Evolutionary conservation across 2,797 vertebrate species (phyloP).

Genomic region (Mus spretus): DNA sequence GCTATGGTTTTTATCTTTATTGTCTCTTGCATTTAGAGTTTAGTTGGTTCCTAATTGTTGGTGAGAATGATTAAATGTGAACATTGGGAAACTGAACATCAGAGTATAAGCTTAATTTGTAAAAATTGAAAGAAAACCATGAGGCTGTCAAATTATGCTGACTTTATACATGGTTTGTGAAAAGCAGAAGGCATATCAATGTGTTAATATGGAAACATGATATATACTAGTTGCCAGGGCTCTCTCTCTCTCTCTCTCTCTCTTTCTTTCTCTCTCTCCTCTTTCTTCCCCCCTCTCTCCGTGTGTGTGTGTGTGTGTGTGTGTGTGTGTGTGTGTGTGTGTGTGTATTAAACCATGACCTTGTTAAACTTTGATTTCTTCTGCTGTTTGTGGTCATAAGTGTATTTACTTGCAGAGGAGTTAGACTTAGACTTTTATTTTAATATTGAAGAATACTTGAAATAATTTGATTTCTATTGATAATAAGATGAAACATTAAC

Average conservation of each 20-base stretch:
- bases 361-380: slow-evolving; percentile 42
- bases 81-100: slow-evolving; percentile 38
- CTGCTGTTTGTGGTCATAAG: background rate
- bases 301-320: background rate
- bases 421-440: slow-evolving; percentile 42
- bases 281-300: background rate
- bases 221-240: background rate
- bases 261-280: no score
- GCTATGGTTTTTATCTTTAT: slow-evolving; percentile 39
- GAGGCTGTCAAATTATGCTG: background rate
- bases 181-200: background rate
- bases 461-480: slow-evolving; percentile 37
- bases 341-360: background rate
- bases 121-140: slow-evolving; percentile 58
- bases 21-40: slow-evolving; percentile 31
- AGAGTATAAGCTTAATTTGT: slow-evolving; percentile 58
- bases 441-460: slow-evolving; percentile 59
- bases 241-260: background rate
- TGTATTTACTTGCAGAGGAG: background rate
- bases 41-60: slow-evolving; percentile 39
- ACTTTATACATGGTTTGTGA: slow-evolving; percentile 48
- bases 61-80: slow-evolving; percentile 33
- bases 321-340: background rate
- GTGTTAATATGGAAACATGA: slow-evolving; percentile 29
- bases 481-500: slow-evolving; percentile 11